These are phyloP conservation scores for Macrotis lagotis DNA, from an alignment of 2,113 vertebrate genomes.

Conservation along the genomic window DNA sequence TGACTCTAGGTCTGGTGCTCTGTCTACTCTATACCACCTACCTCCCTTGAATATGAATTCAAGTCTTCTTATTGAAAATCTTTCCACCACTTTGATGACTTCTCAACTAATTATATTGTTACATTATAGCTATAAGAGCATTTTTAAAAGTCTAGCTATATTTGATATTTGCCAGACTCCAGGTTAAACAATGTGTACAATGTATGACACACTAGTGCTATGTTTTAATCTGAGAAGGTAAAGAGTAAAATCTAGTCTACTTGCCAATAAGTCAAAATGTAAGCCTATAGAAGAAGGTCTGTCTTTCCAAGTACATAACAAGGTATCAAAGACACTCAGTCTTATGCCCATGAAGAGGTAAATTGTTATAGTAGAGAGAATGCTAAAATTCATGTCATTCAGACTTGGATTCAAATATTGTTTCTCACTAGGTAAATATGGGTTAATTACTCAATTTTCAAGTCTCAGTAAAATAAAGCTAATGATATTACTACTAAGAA, in stretches of 20 bases:
- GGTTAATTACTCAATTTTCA: no score
- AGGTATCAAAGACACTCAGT: no score
- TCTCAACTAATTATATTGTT: neutral
- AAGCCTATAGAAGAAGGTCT: no score
- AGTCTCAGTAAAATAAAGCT: no score
- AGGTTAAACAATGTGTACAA: slow-evolving; percentile 5
- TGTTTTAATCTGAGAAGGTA: neutral
- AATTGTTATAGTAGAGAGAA: no score
- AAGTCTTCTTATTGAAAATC: neutral
- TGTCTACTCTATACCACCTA: neutral
- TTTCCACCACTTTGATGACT: neutral
- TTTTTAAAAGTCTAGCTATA: neutral
- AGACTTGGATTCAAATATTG: no score
- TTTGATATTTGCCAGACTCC: neutral
- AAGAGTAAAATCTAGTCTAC: neutral
- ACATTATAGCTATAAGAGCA: neutral
- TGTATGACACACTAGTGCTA: neutral
- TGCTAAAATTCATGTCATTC: no score
- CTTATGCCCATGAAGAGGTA: no score
- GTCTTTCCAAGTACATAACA: no score
- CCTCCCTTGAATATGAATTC: neutral
- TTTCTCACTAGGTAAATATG: no score
- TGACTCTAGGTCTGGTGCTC: neutral
- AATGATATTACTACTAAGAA: no score
- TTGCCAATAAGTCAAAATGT: no score